These are phyloP conservation scores for Hydriomena furcata DNA, from an alignment of 2,888 invertebrate genomes.

Conservation along the genomic window DNA sequence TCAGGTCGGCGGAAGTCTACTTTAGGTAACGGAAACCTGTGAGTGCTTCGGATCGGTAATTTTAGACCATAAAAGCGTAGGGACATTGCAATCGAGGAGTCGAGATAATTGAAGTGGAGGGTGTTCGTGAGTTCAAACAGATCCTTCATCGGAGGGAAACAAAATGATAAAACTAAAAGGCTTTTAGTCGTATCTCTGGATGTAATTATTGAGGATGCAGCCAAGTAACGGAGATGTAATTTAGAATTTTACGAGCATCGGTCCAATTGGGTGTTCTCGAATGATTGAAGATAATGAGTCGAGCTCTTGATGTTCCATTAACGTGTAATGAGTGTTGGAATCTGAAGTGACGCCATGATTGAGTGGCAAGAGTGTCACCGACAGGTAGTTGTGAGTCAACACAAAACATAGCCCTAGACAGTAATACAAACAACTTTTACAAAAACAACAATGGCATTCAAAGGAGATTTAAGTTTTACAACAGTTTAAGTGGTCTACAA, in stretches of 20 bases:
- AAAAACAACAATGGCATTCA: slow-evolving; percentile 16
- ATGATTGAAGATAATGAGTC: slow-evolving; percentile 56
- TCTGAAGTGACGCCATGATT: slow-evolving; percentile 67
- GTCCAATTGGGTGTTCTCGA: slow-evolving; percentile 50
- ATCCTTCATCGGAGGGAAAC: slow-evolving; percentile 47
- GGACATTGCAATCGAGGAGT: slow-evolving; percentile 50
- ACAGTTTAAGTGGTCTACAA: slow-evolving; percentile 20
- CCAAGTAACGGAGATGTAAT: slow-evolving; percentile 37
- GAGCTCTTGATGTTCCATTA: slow-evolving; percentile 69
- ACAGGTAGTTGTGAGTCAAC: slow-evolving; percentile 76
- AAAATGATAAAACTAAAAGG: slow-evolving; percentile 49
- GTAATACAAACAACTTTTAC: slow-evolving; percentile 34
- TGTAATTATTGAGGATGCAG: slow-evolving; percentile 42
- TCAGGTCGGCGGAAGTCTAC: slow-evolving; percentile 74
- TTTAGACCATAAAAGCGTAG: slow-evolving; percentile 61
- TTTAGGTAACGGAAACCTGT: slow-evolving; percentile 71
- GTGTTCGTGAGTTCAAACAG: slow-evolving; percentile 46
- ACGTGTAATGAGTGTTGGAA: slow-evolving; percentile 69
- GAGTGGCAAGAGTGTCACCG: slow-evolving; percentile 67
- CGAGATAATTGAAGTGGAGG: slow-evolving; percentile 56
- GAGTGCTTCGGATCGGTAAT: slow-evolving; percentile 60
- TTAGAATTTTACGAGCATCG: slow-evolving; percentile 47
- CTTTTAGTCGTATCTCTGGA: slow-evolving; percentile 48
- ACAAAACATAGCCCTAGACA: slow-evolving; percentile 49
- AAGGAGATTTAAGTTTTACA: slow-evolving; percentile 12